These are phyloP conservation scores for Eueremaeus valkanovi DNA, from an alignment of 2,888 invertebrate genomes.

Conservation along the genomic window DNA sequence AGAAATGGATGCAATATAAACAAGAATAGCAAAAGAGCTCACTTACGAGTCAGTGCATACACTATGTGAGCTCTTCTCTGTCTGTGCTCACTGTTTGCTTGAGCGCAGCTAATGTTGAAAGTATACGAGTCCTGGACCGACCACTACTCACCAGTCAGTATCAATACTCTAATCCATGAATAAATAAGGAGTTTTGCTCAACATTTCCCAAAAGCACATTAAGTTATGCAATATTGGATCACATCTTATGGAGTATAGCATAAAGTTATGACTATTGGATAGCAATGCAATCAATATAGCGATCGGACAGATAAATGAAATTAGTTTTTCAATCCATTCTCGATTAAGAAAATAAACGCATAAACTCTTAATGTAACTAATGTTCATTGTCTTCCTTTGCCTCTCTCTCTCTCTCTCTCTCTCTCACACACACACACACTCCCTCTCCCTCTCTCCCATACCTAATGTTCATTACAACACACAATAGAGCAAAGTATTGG, in stretches of 20 bases:
- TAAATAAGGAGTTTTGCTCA: slow-evolving; percentile 17
- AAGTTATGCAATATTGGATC: slow-evolving; percentile 26
- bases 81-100: no score
- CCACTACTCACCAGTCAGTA: slow-evolving; percentile 10
- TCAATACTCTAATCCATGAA: slow-evolving; percentile 13
- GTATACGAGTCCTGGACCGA: not conserved
- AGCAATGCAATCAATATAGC: not conserved
- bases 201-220: not conserved
- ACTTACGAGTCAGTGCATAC: not conserved
- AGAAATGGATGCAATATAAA: not conserved
- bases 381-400: no score
- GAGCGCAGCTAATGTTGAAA: no score
- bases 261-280: not conserved
- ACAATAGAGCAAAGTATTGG: not conserved
- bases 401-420: no score
- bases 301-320: slow-evolving; percentile 4
- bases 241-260: not conserved
- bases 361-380: no score
- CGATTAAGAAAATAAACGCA: not conserved
- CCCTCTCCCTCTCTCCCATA: no score
- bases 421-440: no score
- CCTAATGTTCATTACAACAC: not conserved
- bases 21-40: not conserved
- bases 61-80: not conserved
- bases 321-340: slow-evolving; percentile 3